These are phyloP conservation scores for Thymelicus lineola DNA, from an alignment of 2,888 invertebrate genomes.

Conservation along the genomic window DNA sequence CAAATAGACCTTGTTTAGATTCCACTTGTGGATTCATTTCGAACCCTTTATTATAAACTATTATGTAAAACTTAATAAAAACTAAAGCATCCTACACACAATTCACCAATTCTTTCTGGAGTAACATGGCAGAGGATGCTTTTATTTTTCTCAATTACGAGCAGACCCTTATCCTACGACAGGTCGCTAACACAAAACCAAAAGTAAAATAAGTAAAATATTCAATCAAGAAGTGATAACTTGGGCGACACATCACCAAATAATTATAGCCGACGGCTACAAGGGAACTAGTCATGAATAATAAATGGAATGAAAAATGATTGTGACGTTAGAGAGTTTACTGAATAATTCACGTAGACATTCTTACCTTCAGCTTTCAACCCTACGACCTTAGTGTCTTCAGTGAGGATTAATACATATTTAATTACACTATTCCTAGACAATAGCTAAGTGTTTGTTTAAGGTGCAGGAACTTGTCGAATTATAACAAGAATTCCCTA, in stretches of 20 bases:
- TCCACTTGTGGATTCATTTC: no score
- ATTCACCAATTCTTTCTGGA: no score
- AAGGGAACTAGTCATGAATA: conserved; percentile 22
- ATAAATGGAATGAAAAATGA: conserved; percentile 35
- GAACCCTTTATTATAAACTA: no score
- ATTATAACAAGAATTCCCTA: background rate
- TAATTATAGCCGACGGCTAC: conserved; percentile 6
- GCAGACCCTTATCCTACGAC: no score
- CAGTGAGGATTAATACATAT: conserved; percentile 8
- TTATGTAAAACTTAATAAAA: no score
- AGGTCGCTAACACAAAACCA: no score
- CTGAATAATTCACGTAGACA: conserved; percentile 24
- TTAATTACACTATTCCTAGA: conserved; percentile 21
- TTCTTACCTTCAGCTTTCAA: conserved; percentile 13
- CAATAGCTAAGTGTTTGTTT: conserved; percentile 24
- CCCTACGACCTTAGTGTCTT: background rate
- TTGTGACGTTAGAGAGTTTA: conserved; percentile 28
- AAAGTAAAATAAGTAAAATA: no score
- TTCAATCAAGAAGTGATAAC: conserved; percentile 5
- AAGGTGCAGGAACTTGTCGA: conserved; percentile 10
- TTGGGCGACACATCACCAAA: conserved; percentile 9
- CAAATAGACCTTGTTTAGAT: no score
- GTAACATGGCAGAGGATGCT: no score
- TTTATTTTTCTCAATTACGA: no score
- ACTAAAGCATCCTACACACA: no score